A percentile compares a stretch with the other conserved stretches of the same genome.
phyloP scores from a whole-genome alignment of 2,113 vertebrate species.

The Cochlearius cochlearius region DNA sequence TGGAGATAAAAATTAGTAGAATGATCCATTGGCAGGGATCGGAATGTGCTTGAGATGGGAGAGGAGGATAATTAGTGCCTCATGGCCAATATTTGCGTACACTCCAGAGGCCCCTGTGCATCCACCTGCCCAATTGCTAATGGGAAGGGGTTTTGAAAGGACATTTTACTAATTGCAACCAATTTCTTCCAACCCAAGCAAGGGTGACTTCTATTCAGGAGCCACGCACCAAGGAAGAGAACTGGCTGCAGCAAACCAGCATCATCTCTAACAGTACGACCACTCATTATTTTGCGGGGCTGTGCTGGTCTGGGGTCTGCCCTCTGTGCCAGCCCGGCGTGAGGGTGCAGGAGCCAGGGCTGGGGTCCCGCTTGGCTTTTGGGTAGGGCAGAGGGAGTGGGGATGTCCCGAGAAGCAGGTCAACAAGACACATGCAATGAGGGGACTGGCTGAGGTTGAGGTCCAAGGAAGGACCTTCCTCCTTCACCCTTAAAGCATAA shows the following conservation, averaged over 20 bases:
- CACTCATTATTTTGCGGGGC: accelerated
- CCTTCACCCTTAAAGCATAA: not conserved
- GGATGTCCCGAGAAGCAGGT: not conserved
- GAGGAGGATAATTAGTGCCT: not conserved
- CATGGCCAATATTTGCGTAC: not conserved
- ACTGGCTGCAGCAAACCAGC: not conserved
- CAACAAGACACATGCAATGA: not conserved
- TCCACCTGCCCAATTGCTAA: not conserved
- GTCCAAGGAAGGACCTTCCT: not conserved
- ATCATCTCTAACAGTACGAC: not conserved
- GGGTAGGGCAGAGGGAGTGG: not conserved
- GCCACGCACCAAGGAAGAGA: not conserved
- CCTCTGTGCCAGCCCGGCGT: accelerated
- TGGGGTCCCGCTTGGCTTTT: not conserved
- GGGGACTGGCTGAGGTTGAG: accelerated
- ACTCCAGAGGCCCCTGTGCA: not conserved
- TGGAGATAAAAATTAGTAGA: not conserved
- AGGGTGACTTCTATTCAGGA: not conserved
- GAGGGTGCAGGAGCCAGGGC: not conserved
- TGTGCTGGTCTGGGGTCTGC: not conserved
- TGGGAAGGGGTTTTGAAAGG: not conserved
- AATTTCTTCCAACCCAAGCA: not conserved
- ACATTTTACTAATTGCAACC: not conserved
- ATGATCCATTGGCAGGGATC: not conserved
- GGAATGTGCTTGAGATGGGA: not conserved